A percentile compares a stretch with the other conserved stretches of the same genome.
These are phyloP conservation scores for Cyaniris semiargus DNA, from an alignment of 2,888 invertebrate genomes.

Conservation along the genomic window DNA sequence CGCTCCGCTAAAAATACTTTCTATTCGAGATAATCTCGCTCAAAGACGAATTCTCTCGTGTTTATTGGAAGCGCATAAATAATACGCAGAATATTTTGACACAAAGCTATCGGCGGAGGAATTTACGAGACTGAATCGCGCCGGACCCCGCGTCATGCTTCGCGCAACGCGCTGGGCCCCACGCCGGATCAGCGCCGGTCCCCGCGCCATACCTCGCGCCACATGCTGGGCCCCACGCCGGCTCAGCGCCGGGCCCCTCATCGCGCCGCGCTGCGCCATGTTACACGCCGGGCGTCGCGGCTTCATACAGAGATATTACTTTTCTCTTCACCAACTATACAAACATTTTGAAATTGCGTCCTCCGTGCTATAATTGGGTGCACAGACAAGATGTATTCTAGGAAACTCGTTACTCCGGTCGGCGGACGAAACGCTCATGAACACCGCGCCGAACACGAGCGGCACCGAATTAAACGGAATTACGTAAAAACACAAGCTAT, in stretches of 20 bases:
- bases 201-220: no score
- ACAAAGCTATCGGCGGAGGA: slow-evolving; percentile 19
- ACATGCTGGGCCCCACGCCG: no score
- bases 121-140: not conserved
- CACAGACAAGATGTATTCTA: not conserved
- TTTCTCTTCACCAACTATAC: slow-evolving; percentile 1
- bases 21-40: slow-evolving; percentile 5
- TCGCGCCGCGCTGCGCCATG: no score
- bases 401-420: slow-evolving; percentile 6
- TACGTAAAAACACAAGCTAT: not conserved
- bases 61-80: not conserved
- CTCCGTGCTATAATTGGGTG: not conserved
- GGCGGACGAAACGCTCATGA: slow-evolving; percentile 3
- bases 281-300: not conserved
- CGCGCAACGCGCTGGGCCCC: not conserved
- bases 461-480: not conserved
- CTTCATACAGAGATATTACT: not conserved
- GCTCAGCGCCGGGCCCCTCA: no score
- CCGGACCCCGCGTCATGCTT: no score
- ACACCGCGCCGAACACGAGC: not conserved
- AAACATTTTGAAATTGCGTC: slow-evolving; percentile 23
- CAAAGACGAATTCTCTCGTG: slow-evolving; percentile 13
- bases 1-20: slow-evolving; percentile 31
- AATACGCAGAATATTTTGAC: not conserved
- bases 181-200: not conserved